phyloP scores from a whole-genome alignment of 2,888 invertebrate species.

The Drosophila mimica region DNA sequence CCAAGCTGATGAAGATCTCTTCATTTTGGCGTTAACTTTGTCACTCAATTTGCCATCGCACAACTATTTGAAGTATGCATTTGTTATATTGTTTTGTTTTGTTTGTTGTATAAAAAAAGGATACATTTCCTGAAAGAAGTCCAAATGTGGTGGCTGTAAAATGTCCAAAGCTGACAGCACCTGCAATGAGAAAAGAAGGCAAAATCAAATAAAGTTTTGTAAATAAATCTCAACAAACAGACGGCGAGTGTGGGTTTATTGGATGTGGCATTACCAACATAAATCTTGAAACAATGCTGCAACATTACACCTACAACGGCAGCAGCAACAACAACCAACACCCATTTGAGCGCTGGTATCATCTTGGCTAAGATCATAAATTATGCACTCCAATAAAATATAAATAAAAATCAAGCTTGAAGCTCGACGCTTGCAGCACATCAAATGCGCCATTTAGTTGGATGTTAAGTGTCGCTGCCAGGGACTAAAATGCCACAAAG shows the following conservation, averaged over 20 bases:
- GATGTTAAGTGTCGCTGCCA: conserved; percentile 78
- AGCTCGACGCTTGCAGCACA: conserved; percentile 54
- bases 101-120: conserved; percentile 87
- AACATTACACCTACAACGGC: conserved; percentile 36
- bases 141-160: conserved; percentile 98
- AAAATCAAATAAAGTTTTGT: conserved; percentile 32
- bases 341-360: conserved; percentile 21
- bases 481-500: conserved; percentile 76
- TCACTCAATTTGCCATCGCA: not conserved
- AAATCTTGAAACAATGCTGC: conserved; percentile 54
- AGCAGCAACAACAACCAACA: conserved; percentile 7
- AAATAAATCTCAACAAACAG: conserved; percentile 46
- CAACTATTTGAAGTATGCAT: conserved; percentile 2
- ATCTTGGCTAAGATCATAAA: conserved; percentile 52
- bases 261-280: conserved; percentile 55
- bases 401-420: conserved; percentile 72
- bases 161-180: conserved; percentile 99
- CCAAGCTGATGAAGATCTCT: not conserved
- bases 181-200: conserved; percentile 86
- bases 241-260: conserved; percentile 41
- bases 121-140: conserved; percentile 99
- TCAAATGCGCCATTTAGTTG: conserved; percentile 72
- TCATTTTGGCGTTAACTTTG: not conserved
- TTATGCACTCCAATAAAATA: conserved; percentile 69
- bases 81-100: conserved; percentile 24